A percentile compares a stretch with the other conserved stretches of the same genome.
Conservation (phyloP, 2,888 invertebrate species). For the Ophraella communa region DNA sequence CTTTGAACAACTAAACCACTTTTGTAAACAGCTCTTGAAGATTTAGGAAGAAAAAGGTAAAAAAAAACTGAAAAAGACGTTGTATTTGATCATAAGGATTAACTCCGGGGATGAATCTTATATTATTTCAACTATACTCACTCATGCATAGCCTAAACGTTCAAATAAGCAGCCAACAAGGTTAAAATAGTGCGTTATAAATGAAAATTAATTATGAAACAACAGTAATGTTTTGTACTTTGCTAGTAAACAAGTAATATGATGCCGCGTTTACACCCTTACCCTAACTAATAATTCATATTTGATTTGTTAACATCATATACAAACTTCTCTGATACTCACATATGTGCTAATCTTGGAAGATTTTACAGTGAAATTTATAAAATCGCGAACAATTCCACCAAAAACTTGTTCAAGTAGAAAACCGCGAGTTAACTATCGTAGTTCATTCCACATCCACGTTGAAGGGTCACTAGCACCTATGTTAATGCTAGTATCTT, state of each 20-base stretch:
- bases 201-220: slow-evolving; percentile 20
- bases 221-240: slow-evolving; percentile 1
- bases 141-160: neutral
- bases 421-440: too few relatives aligned
- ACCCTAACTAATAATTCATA: slow-evolving; percentile 25
- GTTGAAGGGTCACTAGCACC: neutral
- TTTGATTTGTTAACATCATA: slow-evolving; percentile 22
- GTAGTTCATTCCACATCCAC: too few relatives aligned
- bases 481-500: too few relatives aligned
- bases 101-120: too few relatives aligned
- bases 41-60: too few relatives aligned
- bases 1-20: too few relatives aligned
- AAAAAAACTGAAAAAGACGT: too few relatives aligned
- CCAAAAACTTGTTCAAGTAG: slow-evolving; percentile 8
- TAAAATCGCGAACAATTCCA: slow-evolving; percentile 1
- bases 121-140: neutral
- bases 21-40: too few relatives aligned
- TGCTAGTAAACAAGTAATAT: slow-evolving; percentile 17
- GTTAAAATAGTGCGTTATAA: neutral
- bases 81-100: too few relatives aligned
- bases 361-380: slow-evolving; percentile 10
- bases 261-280: slow-evolving; percentile 6
- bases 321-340: slow-evolving; percentile 20
- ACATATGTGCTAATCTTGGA: slow-evolving; percentile 10
- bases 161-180: neutral